phyloP scores from a whole-genome alignment of 2,888 invertebrate species.

The Melolontha melolontha region DNA sequence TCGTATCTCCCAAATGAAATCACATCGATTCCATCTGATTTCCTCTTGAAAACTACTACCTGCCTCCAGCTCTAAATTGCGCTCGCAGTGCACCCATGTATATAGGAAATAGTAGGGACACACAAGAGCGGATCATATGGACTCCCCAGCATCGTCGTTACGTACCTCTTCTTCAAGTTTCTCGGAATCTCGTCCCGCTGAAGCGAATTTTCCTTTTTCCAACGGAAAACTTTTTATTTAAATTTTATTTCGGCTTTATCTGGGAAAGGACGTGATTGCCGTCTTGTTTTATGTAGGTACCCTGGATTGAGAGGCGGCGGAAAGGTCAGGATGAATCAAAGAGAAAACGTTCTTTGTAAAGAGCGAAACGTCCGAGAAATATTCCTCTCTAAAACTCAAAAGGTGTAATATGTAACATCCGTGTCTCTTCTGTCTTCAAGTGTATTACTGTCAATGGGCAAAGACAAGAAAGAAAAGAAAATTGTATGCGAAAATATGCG shows the following conservation, averaged over 20 bases:
- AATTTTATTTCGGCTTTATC: constrained; percentile 34
- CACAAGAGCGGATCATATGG: background rate
- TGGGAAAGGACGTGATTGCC: constrained; percentile 34
- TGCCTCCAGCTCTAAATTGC: background rate
- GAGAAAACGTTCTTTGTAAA: constrained; percentile 6
- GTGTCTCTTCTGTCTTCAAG: too few species aligned
- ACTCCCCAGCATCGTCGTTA: too few species aligned
- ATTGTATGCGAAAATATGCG: too few species aligned
- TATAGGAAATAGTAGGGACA: background rate
- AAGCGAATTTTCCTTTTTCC: constrained; percentile 18
- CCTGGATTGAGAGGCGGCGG: constrained; percentile 6
- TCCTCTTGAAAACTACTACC: background rate
- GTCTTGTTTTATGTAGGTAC: constrained; percentile 28
- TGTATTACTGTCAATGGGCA: too few species aligned
- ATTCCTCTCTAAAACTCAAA: too few species aligned
- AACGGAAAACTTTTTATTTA: constrained; percentile 31
- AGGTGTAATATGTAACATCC: too few species aligned
- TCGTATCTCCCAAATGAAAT: constrained; percentile 14
- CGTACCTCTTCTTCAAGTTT: background rate
- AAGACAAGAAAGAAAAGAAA: too few species aligned
- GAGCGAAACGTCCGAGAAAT: too few species aligned
- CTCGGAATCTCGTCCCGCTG: background rate
- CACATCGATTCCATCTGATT: constrained; percentile 13
- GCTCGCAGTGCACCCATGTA: background rate
- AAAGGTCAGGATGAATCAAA: constrained; percentile 27